These are phyloP conservation scores for Adelosebastes latens DNA, from an alignment of 2,797 vertebrate genomes.

Conservation along the genomic window DNA sequence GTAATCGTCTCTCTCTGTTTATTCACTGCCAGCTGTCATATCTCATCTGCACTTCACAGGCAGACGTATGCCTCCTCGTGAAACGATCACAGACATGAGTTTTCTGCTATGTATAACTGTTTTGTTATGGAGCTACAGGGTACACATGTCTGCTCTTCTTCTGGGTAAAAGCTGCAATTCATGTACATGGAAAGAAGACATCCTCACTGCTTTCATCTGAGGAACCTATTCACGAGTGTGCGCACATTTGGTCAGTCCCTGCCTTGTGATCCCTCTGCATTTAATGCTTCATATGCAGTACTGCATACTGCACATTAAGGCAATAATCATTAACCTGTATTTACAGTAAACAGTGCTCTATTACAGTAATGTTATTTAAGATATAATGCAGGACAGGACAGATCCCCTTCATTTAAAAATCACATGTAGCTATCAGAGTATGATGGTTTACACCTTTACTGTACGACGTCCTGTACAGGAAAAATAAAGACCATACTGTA, in stretches of 20 bases:
- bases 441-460: not conserved
- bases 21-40: not conserved
- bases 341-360: not conserved
- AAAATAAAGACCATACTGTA: not conserved
- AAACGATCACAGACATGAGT: not conserved
- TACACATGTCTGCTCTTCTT: not conserved
- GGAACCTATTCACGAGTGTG: not conserved
- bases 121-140: not conserved
- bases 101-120: not conserved
- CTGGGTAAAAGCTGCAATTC: not conserved
- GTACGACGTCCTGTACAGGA: not conserved
- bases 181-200: not conserved
- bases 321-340: not conserved
- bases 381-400: not conserved
- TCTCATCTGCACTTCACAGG: not conserved
- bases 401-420: not conserved
- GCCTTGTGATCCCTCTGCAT: conserved; percentile 8
- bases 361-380: not conserved
- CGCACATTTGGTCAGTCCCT: not conserved
- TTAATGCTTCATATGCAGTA: not conserved
- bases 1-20: not conserved
- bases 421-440: not conserved
- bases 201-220: not conserved
- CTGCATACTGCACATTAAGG: not conserved
- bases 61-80: not conserved